phyloP scores from a whole-genome alignment of 2,888 invertebrate genomes.

The Homarus gammarus region DNA sequence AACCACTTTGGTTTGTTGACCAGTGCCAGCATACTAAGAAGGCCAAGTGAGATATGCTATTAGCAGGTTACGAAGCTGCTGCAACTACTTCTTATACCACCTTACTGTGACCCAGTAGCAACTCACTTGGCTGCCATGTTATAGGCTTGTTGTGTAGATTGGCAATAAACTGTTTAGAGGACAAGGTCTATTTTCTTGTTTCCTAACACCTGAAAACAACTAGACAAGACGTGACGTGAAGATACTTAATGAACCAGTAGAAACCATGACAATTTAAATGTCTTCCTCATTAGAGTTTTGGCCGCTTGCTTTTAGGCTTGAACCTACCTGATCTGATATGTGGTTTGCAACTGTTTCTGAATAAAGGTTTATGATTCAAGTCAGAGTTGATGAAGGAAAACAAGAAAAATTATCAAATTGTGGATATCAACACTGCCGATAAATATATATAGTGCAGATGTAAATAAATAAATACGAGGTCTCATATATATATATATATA shows the following conservation, averaged over 20 bases:
- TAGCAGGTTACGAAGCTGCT: slow-evolving; percentile 52
- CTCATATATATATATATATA: slow-evolving; percentile 14
- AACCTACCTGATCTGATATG: not conserved
- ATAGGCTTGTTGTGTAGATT: slow-evolving; percentile 75
- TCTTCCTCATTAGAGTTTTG: not conserved
- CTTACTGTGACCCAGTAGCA: slow-evolving; percentile 29
- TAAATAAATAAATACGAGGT: slow-evolving; percentile 12
- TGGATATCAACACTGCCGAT: not conserved
- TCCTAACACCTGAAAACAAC: slow-evolving; percentile 65
- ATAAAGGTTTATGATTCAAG: not conserved
- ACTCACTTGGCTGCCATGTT: slow-evolving; percentile 31
- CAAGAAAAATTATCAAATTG: no score
- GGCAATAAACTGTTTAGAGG: slow-evolving; percentile 68
- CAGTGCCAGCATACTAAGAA: slow-evolving; percentile 42
- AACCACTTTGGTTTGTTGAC: slow-evolving; percentile 15
- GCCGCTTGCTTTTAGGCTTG: slow-evolving; percentile 50
- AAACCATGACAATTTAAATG: not conserved
- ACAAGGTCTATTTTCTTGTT: slow-evolving; percentile 25
- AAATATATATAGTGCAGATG: slow-evolving; percentile 1
- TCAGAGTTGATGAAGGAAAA: not conserved
- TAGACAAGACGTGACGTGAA: slow-evolving; percentile 65
- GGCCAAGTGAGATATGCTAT: not conserved
- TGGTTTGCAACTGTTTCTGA: not conserved
- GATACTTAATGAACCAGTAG: not conserved
- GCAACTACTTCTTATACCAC: slow-evolving; percentile 37